phyloP scores from a whole-genome alignment of 2,888 invertebrate genomes.

The Timema podura region DNA sequence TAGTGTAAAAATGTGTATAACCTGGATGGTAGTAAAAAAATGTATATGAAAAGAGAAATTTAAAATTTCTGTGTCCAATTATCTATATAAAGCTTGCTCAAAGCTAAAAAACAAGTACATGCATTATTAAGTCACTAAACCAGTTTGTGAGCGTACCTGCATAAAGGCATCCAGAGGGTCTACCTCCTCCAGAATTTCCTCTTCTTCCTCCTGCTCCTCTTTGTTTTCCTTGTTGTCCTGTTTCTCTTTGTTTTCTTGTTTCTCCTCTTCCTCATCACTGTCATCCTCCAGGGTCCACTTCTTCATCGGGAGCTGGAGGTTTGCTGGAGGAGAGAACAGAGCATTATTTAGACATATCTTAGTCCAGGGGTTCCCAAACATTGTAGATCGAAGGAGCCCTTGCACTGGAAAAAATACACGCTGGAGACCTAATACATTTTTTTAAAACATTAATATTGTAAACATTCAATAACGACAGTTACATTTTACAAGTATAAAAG shows the following conservation, averaged over 20 bases:
- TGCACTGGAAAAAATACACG: too few species aligned
- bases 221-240: conserved; percentile 33
- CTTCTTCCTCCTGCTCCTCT: conserved; percentile 48
- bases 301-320: conserved; percentile 60
- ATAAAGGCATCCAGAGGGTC: conserved; percentile 98
- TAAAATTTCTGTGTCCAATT: too few species aligned
- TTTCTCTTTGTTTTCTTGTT: conserved; percentile 34
- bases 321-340: conserved; percentile 44
- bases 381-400: too few species aligned
- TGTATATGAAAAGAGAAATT: too few species aligned
- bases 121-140: too few species aligned
- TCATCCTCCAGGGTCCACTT: conserved; percentile 97
- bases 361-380: not conserved
- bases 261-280: conserved; percentile 81
- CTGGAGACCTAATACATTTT: not conserved
- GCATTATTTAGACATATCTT: not conserved
- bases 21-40: too few species aligned
- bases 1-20: too few species aligned
- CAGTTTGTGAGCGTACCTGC: conserved; percentile 56
- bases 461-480: too few species aligned
- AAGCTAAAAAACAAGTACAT: too few species aligned
- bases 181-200: conserved; percentile 69
- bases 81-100: too few species aligned
- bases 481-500: not conserved
- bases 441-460: not conserved